Base-by-base conservation (phyloP, 1,140 invertebrate species). In the Protaetia brevitarsis region DNA sequence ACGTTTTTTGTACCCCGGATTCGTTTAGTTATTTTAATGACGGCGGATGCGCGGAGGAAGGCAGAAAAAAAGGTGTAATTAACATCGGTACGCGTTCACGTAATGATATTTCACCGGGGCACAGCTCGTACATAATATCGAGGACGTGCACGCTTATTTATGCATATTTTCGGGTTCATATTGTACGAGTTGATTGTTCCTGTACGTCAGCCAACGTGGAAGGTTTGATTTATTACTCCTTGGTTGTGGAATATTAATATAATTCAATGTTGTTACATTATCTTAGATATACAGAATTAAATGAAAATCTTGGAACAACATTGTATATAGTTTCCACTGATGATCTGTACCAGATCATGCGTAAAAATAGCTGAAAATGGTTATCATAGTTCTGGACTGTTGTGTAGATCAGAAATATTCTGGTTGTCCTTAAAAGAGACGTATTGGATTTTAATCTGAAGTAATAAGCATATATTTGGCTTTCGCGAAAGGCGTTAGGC, bases 41-140 rank as follows among this genome's bases (percentile, higher is more conserved):
- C 41, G n/a, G n/a, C n/a, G 21, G 16, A 51, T 19, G 16, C 41
- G 41, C 16, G 41, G n/a, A 51, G 16, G 34, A 10, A 36, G 41
- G 26, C 41, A 51, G 26, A 51, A 51, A 51, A 51, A 51, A 13
- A 51, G 41, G 41, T 51, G 41, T 51, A 51, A 51, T 51, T 51
- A 51, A 51, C 41, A 51, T 51, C 41, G 41, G 16, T 51, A 51
- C 41, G 41, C 11, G 26, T 51, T 51, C 41, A 23, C 41, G 41
- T 51, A 51, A 51, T 51, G 41, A 51, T 51, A 51, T 51, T 51
- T 51, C 41, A 51, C 41, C 41, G 41, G 26, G 26, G 16, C 5
- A 51, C 26, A 51, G 41, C 41, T n/a, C 16, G 1, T 51, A 23
- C 8, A 51, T 19, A n/a, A 8, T 51, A 51, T n/a, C 10, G 6